Conservation (phyloP, 2,113 vertebrate species). For the Mastomys coucha region DNA sequence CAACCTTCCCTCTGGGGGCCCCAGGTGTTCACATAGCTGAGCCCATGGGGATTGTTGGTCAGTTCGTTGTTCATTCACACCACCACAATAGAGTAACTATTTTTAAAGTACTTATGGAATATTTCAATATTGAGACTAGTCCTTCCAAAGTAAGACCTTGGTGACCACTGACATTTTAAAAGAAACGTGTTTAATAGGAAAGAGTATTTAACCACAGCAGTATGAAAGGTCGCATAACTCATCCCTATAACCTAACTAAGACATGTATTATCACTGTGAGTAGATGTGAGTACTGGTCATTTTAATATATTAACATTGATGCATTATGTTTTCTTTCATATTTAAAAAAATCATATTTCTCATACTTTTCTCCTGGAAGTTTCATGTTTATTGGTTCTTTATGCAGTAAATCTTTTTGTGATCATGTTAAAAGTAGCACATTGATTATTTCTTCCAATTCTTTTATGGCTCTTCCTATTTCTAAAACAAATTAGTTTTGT, state of each 20-base stretch:
- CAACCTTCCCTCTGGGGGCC: neutral
- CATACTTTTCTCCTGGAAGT: neutral
- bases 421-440: neutral
- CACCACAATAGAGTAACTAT: neutral
- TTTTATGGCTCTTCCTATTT: neutral
- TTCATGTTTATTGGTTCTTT: neutral
- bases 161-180: neutral
- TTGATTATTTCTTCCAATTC: neutral
- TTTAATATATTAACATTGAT: conserved; percentile 8
- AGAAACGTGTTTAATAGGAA: neutral
- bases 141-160: conserved; percentile 6
- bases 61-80: neutral
- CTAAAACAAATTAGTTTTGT: neutral
- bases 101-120: neutral
- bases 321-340: neutral
- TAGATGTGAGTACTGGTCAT: conserved; percentile 6
- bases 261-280: neutral
- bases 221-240: neutral
- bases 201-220: neutral
- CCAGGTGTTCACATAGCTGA: neutral
- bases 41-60: neutral
- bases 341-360: neutral
- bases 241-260: neutral
- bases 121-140: neutral
- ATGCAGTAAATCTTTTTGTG: neutral